These are phyloP conservation scores for Nezara viridula DNA, from an alignment of 2,888 invertebrate genomes.

Conservation along the genomic window DNA sequence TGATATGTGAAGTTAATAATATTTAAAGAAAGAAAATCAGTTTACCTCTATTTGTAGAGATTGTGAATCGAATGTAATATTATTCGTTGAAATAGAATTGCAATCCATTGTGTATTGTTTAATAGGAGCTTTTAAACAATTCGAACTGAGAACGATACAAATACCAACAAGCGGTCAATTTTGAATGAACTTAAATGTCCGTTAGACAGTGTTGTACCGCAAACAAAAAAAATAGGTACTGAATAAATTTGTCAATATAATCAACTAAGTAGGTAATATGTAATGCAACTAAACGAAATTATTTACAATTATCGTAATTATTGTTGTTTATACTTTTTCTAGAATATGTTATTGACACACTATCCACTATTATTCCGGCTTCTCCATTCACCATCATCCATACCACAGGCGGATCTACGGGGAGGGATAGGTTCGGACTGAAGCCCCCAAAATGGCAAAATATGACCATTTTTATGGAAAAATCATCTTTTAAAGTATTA, in stretches of 20 bases:
- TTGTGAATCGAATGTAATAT: conserved; percentile 16
- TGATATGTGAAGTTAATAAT: neutral
- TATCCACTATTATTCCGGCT: too few relatives aligned
- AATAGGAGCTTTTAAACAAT: neutral
- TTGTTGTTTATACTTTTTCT: too few relatives aligned
- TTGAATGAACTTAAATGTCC: neutral
- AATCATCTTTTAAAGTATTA: too few relatives aligned
- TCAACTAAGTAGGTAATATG: neutral
- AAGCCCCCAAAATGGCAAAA: too few relatives aligned
- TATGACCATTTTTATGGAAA: too few relatives aligned
- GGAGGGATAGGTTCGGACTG: too few relatives aligned
- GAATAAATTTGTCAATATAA: neutral
- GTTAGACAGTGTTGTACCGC: neutral
- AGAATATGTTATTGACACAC: too few relatives aligned
- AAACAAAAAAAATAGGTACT: neutral
- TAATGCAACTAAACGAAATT: neutral
- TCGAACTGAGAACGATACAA: too few relatives aligned
- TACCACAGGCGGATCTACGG: too few relatives aligned
- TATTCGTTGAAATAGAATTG: conserved; percentile 1
- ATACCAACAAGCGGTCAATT: neutral
- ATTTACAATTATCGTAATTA: neutral
- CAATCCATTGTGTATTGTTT: neutral
- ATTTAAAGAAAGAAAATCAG: neutral
- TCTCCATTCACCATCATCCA: too few relatives aligned
- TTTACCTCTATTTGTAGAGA: conserved; percentile 3